These are phyloP conservation scores for Bombus haemorrhoidalis DNA, from an alignment of 1,140 invertebrate species.

Conservation along the genomic window DNA sequence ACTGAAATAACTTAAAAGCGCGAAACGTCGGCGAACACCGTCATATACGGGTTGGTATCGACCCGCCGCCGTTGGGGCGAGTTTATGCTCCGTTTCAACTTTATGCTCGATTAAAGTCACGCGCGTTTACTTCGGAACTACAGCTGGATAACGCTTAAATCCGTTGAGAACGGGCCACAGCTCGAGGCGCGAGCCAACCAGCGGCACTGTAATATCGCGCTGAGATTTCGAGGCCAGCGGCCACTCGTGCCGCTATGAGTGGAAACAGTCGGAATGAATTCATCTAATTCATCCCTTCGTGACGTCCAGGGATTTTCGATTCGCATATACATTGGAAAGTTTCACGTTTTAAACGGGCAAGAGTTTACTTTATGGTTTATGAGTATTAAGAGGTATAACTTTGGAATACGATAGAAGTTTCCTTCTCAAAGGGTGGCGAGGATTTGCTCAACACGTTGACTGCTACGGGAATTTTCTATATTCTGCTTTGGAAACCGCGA, in stretches of 20 bases:
- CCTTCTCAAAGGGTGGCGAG: not conserved
- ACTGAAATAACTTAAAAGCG: constrained; percentile 49
- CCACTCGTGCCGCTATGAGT: not conserved
- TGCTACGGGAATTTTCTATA: too few relatives aligned
- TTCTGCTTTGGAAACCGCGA: too few relatives aligned
- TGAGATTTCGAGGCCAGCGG: constrained; percentile 3
- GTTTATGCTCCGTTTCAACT: constrained; percentile 56
- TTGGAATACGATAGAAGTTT: not conserved
- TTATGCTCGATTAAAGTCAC: constrained; percentile 58
- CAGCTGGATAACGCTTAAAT: constrained; percentile 48
- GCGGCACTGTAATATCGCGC: constrained; percentile 9
- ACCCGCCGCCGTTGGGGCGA: constrained; percentile 11
- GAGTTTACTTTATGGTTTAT: not conserved
- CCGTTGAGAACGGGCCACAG: constrained; percentile 32
- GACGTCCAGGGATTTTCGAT: not conserved
- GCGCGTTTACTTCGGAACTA: constrained; percentile 52
- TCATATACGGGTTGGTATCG: constrained; percentile 21
- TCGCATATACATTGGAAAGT: not conserved
- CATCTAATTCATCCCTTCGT: not conserved
- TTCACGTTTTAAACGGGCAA: not conserved
- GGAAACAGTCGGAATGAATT: not conserved
- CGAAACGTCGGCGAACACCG: constrained; percentile 19
- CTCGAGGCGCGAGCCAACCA: not conserved
- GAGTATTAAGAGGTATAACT: not conserved
- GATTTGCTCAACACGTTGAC: not conserved